Evolutionary conservation across 2,888 invertebrate species (phyloP), one percentile per base, ranked within the genome.

Genomic region (Perizoma affinitatum): DNA sequence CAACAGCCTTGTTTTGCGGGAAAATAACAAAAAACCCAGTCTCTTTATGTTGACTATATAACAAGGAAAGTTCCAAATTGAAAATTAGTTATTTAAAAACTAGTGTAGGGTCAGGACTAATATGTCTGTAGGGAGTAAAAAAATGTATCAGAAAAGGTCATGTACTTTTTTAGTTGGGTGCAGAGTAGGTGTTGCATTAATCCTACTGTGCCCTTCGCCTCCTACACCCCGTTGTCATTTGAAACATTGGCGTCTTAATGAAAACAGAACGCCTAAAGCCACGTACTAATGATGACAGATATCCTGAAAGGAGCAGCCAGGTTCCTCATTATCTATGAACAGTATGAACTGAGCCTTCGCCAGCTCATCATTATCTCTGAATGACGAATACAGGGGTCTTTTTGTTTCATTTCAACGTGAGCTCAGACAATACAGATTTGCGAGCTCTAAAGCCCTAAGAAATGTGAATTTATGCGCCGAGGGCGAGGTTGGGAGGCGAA

Each of bases 281-380:
- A 71, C 77, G 73, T 84, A 72, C 86, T 90, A 90, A 90, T 90
- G 90, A 91, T 86, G 87, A 87, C 87, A 83, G 84, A 87, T 87
- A 83, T 80, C 67, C 78, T 85, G 85, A 88, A 88, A 87, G 85
- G 85, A 84, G 78, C 80, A 76, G 76, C 81, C 77, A 74, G 68
- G 69, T 78, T 75, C 75, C 86, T 88, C 90, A 87, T 90, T 90
- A 89, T 87, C 82, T 44, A 44, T 44, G 22, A 44, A 44, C 44
- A 57, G 40, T 83, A 80, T 78, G 79, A 84, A 82, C 80, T 76
- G 22, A 57, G 55, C 84, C 76, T 42, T 76, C 70, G 68, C 73
- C 78, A 67, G 67, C 73, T 71, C 75, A 72, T 77, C 76, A 79
- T 80, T 84, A 80, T 84, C 80, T 79, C 74, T 71, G 73, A 76